These are phyloP conservation scores for Dasysyrphus tricinctus DNA, from an alignment of 2,888 invertebrate species.

Conservation along the genomic window DNA sequence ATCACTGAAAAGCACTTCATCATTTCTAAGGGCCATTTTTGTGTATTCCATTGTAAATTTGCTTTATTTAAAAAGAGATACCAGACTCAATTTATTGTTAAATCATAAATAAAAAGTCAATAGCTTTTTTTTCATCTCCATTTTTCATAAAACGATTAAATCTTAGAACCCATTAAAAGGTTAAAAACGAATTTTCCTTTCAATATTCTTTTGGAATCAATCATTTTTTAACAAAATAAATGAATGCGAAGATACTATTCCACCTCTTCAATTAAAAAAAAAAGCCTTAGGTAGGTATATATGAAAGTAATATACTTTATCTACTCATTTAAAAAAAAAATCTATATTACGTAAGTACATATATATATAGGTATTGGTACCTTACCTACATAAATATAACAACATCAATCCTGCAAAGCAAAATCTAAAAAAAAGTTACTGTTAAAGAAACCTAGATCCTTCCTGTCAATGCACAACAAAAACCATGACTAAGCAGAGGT, in stretches of 20 bases:
- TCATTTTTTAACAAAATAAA: constrained; percentile 12
- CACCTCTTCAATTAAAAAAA: not conserved
- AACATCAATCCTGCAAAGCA: not conserved
- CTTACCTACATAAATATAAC: not conserved
- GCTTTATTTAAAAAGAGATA: not conserved
- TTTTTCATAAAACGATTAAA: constrained; percentile 18
- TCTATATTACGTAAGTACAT: not conserved
- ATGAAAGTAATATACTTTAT: not conserved
- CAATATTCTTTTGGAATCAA: not conserved
- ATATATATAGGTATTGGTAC: too few relatives aligned
- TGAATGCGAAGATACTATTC: not conserved
- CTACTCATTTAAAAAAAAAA: constrained; percentile 5
- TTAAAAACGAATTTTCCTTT: not conserved
- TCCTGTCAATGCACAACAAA: constrained; percentile 10
- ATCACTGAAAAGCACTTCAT: not conserved
- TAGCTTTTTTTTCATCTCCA: not conserved
- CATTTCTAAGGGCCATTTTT: not conserved
- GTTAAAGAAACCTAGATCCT: constrained; percentile 48
- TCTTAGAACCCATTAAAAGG: not conserved
- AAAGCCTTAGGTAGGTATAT: not conserved
- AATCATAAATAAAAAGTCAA: not conserved
- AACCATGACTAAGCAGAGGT: constrained; percentile 42
- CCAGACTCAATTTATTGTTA: not conserved
- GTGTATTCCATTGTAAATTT: not conserved
- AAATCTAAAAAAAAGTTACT: not conserved